phyloP scores from a whole-genome alignment of 2,888 invertebrate species.

The Hirtodrosophila duncani region DNA sequence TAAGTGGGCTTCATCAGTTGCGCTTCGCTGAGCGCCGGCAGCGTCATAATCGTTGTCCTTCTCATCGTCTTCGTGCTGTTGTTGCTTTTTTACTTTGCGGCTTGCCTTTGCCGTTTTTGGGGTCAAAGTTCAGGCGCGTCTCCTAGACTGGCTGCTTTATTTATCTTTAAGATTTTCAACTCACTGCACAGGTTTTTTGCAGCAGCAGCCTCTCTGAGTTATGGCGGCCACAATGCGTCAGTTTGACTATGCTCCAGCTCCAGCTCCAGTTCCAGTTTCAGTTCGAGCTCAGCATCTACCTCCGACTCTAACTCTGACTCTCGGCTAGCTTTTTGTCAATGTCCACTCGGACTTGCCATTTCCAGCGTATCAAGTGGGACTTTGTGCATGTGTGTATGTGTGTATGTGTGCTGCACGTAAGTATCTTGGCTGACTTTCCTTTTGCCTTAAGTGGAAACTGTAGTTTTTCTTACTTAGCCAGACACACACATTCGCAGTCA shows the following conservation, averaged over 20 bases:
- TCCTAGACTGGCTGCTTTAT: constrained; percentile 47
- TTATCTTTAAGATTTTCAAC: constrained; percentile 76
- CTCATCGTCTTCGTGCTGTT: constrained; percentile 29
- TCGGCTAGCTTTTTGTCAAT: constrained; percentile 74
- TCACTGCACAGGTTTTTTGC: constrained; percentile 61
- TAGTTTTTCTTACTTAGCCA: constrained; percentile 72
- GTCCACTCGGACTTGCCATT: constrained; percentile 68
- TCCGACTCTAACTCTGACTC: too few relatives aligned
- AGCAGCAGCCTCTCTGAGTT: constrained; percentile 47
- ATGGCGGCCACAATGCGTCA: constrained; percentile 75
- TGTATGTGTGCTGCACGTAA: constrained; percentile 37
- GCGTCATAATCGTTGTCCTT: constrained; percentile 58
- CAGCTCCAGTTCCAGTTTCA: too few relatives aligned
- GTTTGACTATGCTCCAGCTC: too few relatives aligned
- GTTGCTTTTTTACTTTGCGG: constrained; percentile 29
- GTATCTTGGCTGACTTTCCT: constrained; percentile 26
- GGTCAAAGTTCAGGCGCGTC: constrained; percentile 72
- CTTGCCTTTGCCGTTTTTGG: constrained; percentile 58
- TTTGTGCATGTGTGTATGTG: constrained; percentile 19
- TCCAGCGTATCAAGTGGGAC: constrained; percentile 45
- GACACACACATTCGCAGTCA: constrained; percentile 48
- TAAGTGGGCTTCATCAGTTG: constrained; percentile 76
- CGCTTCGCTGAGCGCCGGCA: constrained; percentile 63
- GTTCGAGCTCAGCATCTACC: too few relatives aligned
- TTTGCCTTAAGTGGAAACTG: constrained; percentile 66